phyloP scores from a whole-genome alignment of 1,140 invertebrate species.

The Cyclargus thomasi region DNA sequence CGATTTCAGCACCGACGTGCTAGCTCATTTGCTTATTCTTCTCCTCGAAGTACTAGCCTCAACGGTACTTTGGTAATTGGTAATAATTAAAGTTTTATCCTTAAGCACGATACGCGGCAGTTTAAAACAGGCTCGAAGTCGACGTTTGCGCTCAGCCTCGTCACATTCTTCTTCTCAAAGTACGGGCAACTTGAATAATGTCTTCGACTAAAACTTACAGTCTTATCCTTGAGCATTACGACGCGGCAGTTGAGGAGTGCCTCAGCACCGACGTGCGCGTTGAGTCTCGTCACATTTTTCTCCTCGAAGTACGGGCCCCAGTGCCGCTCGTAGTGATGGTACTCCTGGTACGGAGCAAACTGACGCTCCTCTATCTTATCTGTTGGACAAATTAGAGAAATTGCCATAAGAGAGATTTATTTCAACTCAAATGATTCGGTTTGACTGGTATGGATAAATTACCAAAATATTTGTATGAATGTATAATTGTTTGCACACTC shows the following conservation, averaged over 20 bases:
- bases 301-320: constrained; percentile 89
- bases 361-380: constrained; percentile 74
- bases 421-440: no score
- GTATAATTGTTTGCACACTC: no score
- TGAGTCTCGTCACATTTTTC: constrained; percentile 74
- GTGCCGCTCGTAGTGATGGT: constrained; percentile 77
- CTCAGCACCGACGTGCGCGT: constrained; percentile 85
- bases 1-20: no score
- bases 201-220: constrained; percentile 76
- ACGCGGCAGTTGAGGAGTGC: constrained; percentile 87
- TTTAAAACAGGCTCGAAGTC: constrained; percentile 87
- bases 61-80: no score
- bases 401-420: no score
- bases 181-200: constrained; percentile 63
- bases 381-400: constrained; percentile 28
- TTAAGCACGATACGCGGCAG: constrained; percentile 88
- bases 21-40: no score
- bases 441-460: no score
- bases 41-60: no score
- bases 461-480: no score
- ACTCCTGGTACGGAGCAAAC: constrained; percentile 76
- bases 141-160: constrained; percentile 82
- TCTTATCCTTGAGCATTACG: constrained; percentile 89
- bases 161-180: constrained; percentile 80
- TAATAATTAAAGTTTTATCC: constrained; percentile 86